Evolutionary conservation across 2,888 invertebrate species (phyloP).

Genomic region (Matsumyia berberina): DNA sequence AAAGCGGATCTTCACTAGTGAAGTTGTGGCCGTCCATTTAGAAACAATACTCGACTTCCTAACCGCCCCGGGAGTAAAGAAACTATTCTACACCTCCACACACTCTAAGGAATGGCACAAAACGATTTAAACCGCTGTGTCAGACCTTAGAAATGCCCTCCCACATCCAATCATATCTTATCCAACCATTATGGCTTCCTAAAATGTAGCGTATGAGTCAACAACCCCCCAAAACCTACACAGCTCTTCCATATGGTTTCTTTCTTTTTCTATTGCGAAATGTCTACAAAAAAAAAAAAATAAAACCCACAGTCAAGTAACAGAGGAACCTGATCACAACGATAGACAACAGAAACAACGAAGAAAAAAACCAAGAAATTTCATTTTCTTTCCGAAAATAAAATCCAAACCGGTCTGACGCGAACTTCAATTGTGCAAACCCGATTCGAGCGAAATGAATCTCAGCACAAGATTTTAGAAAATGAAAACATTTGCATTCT

Average conservation of each 20-base stretch:
- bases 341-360: too few species aligned
- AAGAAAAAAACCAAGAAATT: neutral
- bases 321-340: neutral
- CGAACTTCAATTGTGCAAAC: neutral
- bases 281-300: neutral
- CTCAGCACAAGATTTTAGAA: neutral
- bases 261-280: neutral
- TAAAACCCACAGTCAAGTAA: neutral
- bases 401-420: neutral
- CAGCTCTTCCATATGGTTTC: neutral
- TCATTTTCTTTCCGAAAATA: constrained; percentile 1
- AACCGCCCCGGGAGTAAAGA: too few species aligned
- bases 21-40: too few species aligned
- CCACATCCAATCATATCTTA: too few species aligned
- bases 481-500: constrained; percentile 8
- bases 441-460: neutral
- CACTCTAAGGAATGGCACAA: too few species aligned
- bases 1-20: too few species aligned
- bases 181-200: too few species aligned
- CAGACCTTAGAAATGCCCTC: too few species aligned
- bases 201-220: too few species aligned
- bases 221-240: neutral
- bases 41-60: too few species aligned
- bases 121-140: too few species aligned
- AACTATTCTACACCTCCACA: too few species aligned